Conservation (phyloP, 1,140 invertebrate genomes). For the Planococcus citri region DNA sequence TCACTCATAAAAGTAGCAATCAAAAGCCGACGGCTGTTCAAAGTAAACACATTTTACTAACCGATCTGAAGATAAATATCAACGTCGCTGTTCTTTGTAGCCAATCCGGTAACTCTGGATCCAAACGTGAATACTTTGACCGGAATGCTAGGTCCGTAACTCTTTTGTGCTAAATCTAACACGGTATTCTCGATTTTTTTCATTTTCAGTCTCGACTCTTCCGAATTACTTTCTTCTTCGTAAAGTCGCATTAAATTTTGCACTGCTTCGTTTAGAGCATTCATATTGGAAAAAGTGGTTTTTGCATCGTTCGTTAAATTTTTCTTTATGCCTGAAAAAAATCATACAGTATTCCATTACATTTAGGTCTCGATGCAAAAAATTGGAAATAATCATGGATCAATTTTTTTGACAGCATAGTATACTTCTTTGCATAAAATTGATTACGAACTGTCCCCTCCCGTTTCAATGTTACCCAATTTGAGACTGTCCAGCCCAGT, state of each 20-base stretch:
- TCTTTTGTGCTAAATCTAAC: not conserved
- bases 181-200: not conserved
- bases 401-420: too few relatives aligned
- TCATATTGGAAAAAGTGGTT: not conserved
- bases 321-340: not conserved
- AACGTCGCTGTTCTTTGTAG: slow-evolving; percentile 36
- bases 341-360: not conserved
- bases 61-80: slow-evolving; percentile 40
- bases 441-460: too few relatives aligned
- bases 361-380: too few relatives aligned
- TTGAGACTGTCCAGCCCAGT: too few relatives aligned
- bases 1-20: too few relatives aligned
- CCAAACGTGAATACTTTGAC: slow-evolving; percentile 33
- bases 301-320: not conserved
- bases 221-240: not conserved
- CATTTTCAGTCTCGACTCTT: not conserved
- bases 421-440: not conserved
- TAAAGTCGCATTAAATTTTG: not conserved
- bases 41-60: not conserved
- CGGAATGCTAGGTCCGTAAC: not conserved
- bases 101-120: slow-evolving; percentile 36
- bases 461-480: too few relatives aligned
- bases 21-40: too few relatives aligned
- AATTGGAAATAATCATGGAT: too few relatives aligned
- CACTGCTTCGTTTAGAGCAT: not conserved